Evolutionary conservation across 2,113 vertebrate species (phyloP).

Genomic region (Circaetus gallicus): DNA sequence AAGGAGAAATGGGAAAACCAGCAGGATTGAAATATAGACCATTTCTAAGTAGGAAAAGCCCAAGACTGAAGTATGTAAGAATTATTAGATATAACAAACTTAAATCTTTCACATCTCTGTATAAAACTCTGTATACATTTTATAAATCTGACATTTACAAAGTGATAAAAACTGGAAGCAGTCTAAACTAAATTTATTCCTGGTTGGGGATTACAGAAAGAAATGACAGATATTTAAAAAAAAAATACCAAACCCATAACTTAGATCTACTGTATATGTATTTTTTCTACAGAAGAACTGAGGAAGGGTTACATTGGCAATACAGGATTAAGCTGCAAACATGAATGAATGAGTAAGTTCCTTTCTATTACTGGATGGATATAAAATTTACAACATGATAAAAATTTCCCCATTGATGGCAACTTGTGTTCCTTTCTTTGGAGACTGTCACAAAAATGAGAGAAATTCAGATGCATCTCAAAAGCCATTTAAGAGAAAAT

Average conservation of each 20-base stretch:
- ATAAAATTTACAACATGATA: background rate
- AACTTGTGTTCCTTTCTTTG: background rate
- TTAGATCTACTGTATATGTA: background rate
- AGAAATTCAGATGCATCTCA: background rate
- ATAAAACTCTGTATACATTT: background rate
- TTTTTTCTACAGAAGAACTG: background rate
- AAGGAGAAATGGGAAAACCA: background rate
- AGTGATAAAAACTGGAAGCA: background rate
- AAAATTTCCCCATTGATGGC: background rate
- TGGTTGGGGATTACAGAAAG: background rate
- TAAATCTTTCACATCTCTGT: background rate
- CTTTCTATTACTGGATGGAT: background rate
- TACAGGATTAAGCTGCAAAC: background rate
- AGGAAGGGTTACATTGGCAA: background rate
- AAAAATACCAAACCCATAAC: background rate
- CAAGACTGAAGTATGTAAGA: background rate
- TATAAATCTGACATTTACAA: conserved; percentile 37
- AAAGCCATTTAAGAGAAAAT: background rate
- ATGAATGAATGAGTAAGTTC: background rate
- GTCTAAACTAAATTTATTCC: background rate
- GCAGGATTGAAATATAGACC: background rate
- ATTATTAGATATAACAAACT: background rate
- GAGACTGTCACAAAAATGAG: background rate
- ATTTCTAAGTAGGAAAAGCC: background rate
- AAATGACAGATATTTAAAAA: background rate